These are phyloP conservation scores for Drosophila merina DNA, from an alignment of 2,888 invertebrate species.

Conservation along the genomic window DNA sequence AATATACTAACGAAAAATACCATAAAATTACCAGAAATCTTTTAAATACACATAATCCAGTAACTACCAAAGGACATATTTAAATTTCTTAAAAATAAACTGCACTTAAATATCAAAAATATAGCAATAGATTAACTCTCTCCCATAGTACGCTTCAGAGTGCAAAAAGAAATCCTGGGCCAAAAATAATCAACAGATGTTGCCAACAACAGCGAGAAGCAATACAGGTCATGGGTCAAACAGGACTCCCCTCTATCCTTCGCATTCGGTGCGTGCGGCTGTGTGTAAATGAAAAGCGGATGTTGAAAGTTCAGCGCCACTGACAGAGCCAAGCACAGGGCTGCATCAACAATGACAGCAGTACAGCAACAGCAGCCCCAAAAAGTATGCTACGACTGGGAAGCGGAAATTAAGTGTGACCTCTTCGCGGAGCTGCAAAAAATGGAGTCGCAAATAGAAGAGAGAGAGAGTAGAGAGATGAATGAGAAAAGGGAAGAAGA, in stretches of 20 bases:
- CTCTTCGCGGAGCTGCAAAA: constrained; percentile 69
- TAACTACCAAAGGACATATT: too few relatives aligned
- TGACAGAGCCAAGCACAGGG: constrained; percentile 64
- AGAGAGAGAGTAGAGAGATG: background rate
- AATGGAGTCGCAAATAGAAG: constrained; percentile 5
- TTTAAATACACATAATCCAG: too few relatives aligned
- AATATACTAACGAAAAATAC: background rate
- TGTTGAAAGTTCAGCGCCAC: constrained; percentile 74
- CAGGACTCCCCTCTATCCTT: constrained; percentile 34
- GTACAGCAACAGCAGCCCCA: constrained; percentile 45
- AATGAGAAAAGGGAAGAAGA: background rate
- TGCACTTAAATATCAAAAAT: background rate
- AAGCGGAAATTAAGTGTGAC: constrained; percentile 79
- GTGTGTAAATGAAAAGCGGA: constrained; percentile 75
- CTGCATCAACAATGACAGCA: constrained; percentile 71
- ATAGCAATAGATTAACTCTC: background rate
- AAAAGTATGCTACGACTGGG: constrained; percentile 70
- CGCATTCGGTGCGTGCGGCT: constrained; percentile 11
- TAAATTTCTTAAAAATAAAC: background rate
- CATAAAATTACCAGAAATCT: background rate
- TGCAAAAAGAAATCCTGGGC: background rate
- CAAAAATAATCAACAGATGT: constrained; percentile 78
- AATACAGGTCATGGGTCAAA: constrained; percentile 45
- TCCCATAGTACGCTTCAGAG: background rate
- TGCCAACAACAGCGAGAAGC: constrained; percentile 50